Evolutionary conservation across 2,888 invertebrate genomes (phyloP).

Genomic region (Micropterix aruncella): DNA sequence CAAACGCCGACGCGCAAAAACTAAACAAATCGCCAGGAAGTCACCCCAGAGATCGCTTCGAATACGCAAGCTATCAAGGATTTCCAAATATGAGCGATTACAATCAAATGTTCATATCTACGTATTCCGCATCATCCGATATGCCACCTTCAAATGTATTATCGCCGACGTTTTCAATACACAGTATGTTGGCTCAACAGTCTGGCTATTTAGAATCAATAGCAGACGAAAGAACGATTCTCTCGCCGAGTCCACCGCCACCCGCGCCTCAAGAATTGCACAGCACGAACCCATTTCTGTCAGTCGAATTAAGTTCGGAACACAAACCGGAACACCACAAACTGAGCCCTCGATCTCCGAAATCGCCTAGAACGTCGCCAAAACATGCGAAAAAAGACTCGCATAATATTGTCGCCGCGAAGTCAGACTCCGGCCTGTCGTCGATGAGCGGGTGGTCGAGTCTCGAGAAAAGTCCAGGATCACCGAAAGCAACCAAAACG

Average conservation of each 20-base stretch:
- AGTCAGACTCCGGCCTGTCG: slow-evolving; percentile 76
- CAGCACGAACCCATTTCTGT: slow-evolving; percentile 34
- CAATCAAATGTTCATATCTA: slow-evolving; percentile 13
- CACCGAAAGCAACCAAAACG: slow-evolving; percentile 47
- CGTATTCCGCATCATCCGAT: slow-evolving; percentile 32
- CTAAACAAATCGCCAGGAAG: slow-evolving; percentile 33
- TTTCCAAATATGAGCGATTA: slow-evolving; percentile 13
- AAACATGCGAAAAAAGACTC: slow-evolving; percentile 46
- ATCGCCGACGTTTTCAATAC: slow-evolving; percentile 48
- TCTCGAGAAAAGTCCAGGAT: slow-evolving; percentile 73
- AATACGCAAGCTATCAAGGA: slow-evolving; percentile 37
- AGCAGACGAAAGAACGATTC: slow-evolving; percentile 30
- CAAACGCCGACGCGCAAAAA: slow-evolving; percentile 46
- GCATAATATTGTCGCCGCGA: slow-evolving; percentile 52
- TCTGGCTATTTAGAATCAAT: slow-evolving; percentile 41
- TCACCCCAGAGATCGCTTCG: slow-evolving; percentile 42
- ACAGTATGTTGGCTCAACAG: slow-evolving; percentile 49
- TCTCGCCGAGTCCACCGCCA: slow-evolving; percentile 64
- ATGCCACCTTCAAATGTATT: slow-evolving; percentile 36
- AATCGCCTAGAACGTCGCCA: slow-evolving; percentile 58
- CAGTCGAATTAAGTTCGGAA: slow-evolving; percentile 22
- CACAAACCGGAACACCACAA: slow-evolving; percentile 37
- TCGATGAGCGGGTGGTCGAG: slow-evolving; percentile 82
- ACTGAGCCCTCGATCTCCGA: slow-evolving; percentile 55
- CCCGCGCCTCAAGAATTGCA: slow-evolving; percentile 56